These are phyloP conservation scores for Probosciger aterrimus DNA, from an alignment of 2,113 vertebrate genomes.

Conservation along the genomic window DNA sequence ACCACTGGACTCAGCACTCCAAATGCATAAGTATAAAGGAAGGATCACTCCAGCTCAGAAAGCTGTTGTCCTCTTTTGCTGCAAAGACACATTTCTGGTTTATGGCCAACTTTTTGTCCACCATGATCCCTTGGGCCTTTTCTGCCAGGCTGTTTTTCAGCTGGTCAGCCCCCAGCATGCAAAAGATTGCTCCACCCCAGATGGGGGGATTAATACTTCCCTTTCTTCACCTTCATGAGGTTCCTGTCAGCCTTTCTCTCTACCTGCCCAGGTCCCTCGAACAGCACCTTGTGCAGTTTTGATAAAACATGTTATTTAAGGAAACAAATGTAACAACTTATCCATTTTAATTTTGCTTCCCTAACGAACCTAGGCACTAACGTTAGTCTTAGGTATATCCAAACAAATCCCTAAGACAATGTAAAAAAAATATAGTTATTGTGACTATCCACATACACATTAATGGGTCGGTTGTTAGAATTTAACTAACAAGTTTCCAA, in stretches of 20 bases:
- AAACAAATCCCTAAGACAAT: neutral
- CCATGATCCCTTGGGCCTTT: neutral
- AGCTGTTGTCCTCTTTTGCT: accelerated
- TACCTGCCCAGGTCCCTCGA: neutral
- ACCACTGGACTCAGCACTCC: neutral
- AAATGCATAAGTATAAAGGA: neutral
- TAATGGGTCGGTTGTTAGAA: neutral
- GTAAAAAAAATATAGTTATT: neutral
- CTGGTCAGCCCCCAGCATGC: neutral
- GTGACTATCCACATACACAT: neutral
- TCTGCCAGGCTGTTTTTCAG: neutral
- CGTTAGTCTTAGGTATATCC: neutral
- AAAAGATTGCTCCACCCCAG: neutral
- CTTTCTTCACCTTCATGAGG: neutral
- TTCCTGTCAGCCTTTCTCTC: neutral
- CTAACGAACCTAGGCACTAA: neutral
- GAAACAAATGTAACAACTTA: neutral
- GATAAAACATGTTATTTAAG: neutral
- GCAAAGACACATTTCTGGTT: neutral
- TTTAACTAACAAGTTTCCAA: constrained; percentile 1
- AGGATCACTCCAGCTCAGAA: neutral
- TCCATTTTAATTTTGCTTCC: neutral
- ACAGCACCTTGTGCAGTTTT: neutral
- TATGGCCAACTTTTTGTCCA: neutral
- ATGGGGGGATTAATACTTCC: neutral